Percentiles rank a stretch among this genome's conserved stretches.
phyloP scores from a whole-genome alignment of 2,888 invertebrate species.

The Tenthredo notha region DNA sequence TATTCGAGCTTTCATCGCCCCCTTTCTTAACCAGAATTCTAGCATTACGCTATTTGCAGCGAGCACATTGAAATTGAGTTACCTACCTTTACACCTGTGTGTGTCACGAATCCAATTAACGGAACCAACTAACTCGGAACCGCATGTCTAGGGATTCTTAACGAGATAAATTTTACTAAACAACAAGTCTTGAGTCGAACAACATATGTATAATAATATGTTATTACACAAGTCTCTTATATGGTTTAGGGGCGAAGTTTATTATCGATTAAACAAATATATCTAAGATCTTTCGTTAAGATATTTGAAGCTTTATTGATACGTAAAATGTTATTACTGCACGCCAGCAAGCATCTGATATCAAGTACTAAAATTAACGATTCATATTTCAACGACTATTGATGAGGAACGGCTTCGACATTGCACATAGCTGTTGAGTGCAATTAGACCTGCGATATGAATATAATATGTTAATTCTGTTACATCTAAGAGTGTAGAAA shows the following conservation, averaged over 20 bases:
- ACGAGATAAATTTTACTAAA: slow-evolving; percentile 38
- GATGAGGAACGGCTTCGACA: slow-evolving; percentile 12
- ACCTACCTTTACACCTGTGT: neutral
- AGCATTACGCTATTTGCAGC: neutral
- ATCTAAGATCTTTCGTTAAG: neutral
- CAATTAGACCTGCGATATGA: neutral
- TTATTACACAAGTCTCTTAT: slow-evolving; percentile 13
- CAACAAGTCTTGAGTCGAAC: neutral
- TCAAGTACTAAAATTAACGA: slow-evolving; percentile 4
- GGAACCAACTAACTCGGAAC: neutral
- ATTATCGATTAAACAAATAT: neutral
- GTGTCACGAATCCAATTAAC: slow-evolving; percentile 18
- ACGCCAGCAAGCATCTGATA: neutral
- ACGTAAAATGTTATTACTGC: neutral
- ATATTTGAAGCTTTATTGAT: neutral
- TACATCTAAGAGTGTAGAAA: neutral
- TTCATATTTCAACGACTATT: slow-evolving; percentile 42
- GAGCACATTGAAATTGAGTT: slow-evolving; percentile 35
- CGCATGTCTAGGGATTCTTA: slow-evolving; percentile 42
- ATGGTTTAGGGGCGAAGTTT: neutral
- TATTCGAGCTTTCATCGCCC: neutral
- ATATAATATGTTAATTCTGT: neutral
- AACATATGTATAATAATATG: slow-evolving; percentile 11
- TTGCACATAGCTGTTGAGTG: neutral
- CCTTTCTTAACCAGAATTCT: neutral